Evolutionary conservation across 2,888 invertebrate species (phyloP), one percentile per base, ranked within the genome.

Genomic region (Ochlodes sylvanus): DNA sequence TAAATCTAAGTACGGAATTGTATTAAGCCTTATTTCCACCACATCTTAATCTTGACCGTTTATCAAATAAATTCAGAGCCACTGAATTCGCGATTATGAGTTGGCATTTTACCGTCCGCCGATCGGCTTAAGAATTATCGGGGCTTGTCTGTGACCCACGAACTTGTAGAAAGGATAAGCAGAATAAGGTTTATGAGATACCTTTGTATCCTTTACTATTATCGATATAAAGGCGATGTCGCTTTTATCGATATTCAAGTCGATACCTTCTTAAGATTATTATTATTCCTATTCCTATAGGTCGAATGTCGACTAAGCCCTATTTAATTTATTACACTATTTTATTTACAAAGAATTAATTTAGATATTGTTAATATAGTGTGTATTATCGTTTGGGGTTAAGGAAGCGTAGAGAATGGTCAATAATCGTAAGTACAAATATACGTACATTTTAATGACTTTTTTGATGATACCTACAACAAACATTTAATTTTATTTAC

Each of bases 21-120:
- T 79, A 82, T 82, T 80, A 80, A 83, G 81, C 76, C 76, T 78
- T 75, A 75, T 77, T 77, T 76, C 63, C 76, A 73, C 80, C 80
- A 82, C 81, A 81, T 83, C 83, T 84, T 87, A 89, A 90, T 90
- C 90, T 83, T 68, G 72, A 79, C 80, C 88, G 86, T 89, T 89
- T 89, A 90, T 90, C 90, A 90, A 90, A 89, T 89, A 89, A 89
- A 90, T 87, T 90, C 89, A 85, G 82, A 85, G 85, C 82, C 83
- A 83, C 79, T 79, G 81, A 87, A 89, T 83, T 79, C 79, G 78
- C 84, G 79, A 81, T 83, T 83, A 83, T 78, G 83, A 84, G 82
- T 84, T 80, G 77, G 78, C 77, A 72, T 80, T 86, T 83, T 89
- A 88, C 85, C 86, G 85, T 83, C 57, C 55, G 15, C 69, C 72